Evolutionary conservation across 2,113 vertebrate genomes (phyloP), one percentile per base, ranked within the genome.

Genomic region (Aleadryas rufinucha): DNA sequence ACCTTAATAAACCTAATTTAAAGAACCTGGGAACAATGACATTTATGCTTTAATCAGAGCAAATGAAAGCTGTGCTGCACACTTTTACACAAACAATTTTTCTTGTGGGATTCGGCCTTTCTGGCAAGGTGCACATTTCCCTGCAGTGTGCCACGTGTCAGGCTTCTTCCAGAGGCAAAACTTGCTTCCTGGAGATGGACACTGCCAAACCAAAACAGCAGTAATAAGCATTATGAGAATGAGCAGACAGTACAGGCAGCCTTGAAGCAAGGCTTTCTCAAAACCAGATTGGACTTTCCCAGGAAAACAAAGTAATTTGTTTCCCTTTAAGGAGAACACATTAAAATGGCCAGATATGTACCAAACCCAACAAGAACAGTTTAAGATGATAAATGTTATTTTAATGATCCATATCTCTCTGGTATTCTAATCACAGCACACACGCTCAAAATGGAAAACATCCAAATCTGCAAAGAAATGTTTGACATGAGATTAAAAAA

Each of bases 31-130:
- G 81, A 90, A 89, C 74, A 45, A 28, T 78, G 81, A 54, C 35
- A 61, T 91, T 91, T 79, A 72, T 71, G 65, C 92, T 96, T 95
- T 79, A 94, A 96, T 91, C 95, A 90, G 68, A 78, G 49, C 24
- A 93, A 95, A 84, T 9, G 24, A 94, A 87, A 93, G 69, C 45
- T 71, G 68, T 56, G 79, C n/a, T 91, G 27, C 27, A 35, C 22
- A 39, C 20, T 94, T 87, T 74, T 28, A 50, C 68, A 85, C 68
- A 92, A 95, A 93, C 42, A 44, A 6, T 75, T 89, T 79, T 84
- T 79, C 79, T 79, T 35, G 50, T 35, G 64, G 27, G 63, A 64
- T 39, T 16, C 0, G 4, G 42, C 33, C 50, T 41, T 82, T 21
- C 41, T 37, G 63, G 31, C 16, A 69, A 59, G 30, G 33, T 54